A percentile compares a stretch with the other conserved stretches of the same genome.
Conservation (phyloP, 2,797 vertebrate genomes). For the Melopsittacus undulatus region DNA sequence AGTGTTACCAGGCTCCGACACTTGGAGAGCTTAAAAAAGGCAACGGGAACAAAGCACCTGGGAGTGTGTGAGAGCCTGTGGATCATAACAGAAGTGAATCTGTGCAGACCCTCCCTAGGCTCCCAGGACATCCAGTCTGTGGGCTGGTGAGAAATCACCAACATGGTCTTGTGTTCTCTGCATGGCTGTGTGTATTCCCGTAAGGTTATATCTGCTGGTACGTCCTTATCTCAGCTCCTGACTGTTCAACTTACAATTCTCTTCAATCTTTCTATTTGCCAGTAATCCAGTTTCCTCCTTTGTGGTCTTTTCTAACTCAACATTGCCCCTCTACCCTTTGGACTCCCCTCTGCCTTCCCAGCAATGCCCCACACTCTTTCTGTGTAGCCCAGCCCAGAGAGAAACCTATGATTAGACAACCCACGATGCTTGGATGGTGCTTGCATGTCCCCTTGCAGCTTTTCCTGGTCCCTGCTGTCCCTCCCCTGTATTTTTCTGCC, state of each 20-base stretch:
- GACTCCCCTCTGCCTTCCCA: neutral
- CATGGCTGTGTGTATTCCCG: neutral
- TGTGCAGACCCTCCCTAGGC: neutral
- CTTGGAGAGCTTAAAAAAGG: conserved; percentile 13
- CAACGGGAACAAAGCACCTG: neutral
- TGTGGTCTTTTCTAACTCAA: neutral
- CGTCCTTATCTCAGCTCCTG: neutral
- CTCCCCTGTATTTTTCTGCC: neutral
- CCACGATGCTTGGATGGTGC: neutral
- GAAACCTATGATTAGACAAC: neutral
- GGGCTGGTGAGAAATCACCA: neutral
- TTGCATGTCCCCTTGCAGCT: neutral
- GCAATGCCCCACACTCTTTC: no score
- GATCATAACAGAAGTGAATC: neutral
- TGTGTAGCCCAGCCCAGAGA: neutral
- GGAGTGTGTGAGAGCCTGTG: neutral
- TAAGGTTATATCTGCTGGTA: neutral
- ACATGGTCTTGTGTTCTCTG: neutral
- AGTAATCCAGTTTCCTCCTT: neutral
- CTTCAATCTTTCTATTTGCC: neutral
- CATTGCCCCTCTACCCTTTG: neutral
- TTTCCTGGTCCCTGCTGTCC: neutral
- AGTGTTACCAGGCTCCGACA: neutral
- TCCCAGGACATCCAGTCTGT: neutral
- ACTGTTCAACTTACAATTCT: neutral